Evolutionary conservation across 2,797 vertebrate species (phyloP).

Genomic region (Lerista edwardsae): DNA sequence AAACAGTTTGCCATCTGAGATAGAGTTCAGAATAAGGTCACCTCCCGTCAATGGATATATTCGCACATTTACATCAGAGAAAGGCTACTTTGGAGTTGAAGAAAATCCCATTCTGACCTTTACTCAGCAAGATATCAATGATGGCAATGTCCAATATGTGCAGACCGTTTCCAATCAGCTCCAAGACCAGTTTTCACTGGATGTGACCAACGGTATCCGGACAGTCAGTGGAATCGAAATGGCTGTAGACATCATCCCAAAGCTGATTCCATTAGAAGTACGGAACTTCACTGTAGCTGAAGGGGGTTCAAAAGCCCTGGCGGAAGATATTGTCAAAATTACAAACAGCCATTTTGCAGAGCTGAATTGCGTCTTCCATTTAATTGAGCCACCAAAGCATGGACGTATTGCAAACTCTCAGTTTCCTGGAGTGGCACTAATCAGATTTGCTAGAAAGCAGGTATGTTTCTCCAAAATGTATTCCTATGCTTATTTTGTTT

Average conservation of each 20-base stretch:
- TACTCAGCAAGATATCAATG: conserved; percentile 85
- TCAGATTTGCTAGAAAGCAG: conserved; percentile 88
- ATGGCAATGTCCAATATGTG: conserved; percentile 86
- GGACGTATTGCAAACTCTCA: conserved; percentile 84
- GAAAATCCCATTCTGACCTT: conserved; percentile 81
- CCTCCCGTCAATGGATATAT: conserved; percentile 83
- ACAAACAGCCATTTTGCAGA: conserved; percentile 83
- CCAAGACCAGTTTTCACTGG: conserved; percentile 81
- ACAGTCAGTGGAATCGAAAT: conserved; percentile 79
- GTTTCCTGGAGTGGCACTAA: conserved; percentile 80
- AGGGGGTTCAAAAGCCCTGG: conserved; percentile 83
- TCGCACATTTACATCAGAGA: conserved; percentile 76
- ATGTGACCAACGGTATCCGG: conserved; percentile 83
- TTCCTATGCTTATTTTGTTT: conserved; percentile 11
- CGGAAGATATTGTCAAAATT: conserved; percentile 83
- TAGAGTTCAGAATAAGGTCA: conserved; percentile 81
- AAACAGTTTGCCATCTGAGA: conserved; percentile 85
- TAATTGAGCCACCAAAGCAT: conserved; percentile 82
- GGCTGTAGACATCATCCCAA: conserved; percentile 85
- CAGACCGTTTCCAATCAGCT: conserved; percentile 77
- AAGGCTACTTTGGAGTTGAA: conserved; percentile 72
- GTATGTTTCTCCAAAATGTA: conserved; percentile 63
- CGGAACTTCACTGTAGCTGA: conserved; percentile 87
- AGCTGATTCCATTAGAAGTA: conserved; percentile 83
- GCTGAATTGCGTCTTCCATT: conserved; percentile 84